phyloP scores from a whole-genome alignment of 1,140 invertebrate species.

The Calosoma granatense region DNA sequence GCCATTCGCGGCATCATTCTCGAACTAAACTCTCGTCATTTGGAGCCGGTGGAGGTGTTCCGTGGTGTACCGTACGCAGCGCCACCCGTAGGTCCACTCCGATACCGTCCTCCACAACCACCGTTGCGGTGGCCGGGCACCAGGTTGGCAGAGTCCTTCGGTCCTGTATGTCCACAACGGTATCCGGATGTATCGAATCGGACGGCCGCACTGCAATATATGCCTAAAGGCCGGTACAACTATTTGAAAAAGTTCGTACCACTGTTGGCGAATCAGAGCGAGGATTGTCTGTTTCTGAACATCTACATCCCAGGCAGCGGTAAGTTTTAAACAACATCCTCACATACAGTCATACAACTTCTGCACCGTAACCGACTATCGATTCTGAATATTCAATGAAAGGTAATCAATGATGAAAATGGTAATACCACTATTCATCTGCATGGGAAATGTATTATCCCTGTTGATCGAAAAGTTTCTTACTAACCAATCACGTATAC shows the following conservation, averaged over 20 bases:
- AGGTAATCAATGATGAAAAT: too few species aligned
- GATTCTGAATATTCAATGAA: too few species aligned
- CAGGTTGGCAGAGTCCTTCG: conserved; percentile 60
- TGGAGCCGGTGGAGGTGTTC: conserved; percentile 74
- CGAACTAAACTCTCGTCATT: conserved; percentile 60
- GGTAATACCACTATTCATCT: too few species aligned
- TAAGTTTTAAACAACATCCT: conserved; percentile 35
- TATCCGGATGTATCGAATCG: conserved; percentile 61
- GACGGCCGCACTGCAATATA: conserved; percentile 52
- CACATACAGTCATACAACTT: too few species aligned
- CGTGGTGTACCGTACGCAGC: conserved; percentile 77
- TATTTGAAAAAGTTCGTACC: conserved; percentile 53
- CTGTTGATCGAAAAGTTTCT: too few species aligned
- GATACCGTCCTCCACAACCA: conserved; percentile 59
- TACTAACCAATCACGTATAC: too few species aligned
- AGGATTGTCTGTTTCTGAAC: conserved; percentile 85
- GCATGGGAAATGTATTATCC: too few species aligned
- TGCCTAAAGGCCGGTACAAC: conserved; percentile 58
- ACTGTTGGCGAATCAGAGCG: conserved; percentile 66
- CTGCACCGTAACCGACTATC: too few species aligned
- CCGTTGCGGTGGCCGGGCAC: conserved; percentile 61
- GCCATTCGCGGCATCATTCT: conserved; percentile 58
- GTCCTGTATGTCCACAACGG: conserved; percentile 67
- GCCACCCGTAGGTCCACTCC: conserved; percentile 56
- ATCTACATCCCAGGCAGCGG: conserved; percentile 77